Percentiles rank a stretch among this genome's conserved stretches.
Evolutionary conservation across 2,888 invertebrate species (phyloP).

Genomic region (Macaria liturata): DNA sequence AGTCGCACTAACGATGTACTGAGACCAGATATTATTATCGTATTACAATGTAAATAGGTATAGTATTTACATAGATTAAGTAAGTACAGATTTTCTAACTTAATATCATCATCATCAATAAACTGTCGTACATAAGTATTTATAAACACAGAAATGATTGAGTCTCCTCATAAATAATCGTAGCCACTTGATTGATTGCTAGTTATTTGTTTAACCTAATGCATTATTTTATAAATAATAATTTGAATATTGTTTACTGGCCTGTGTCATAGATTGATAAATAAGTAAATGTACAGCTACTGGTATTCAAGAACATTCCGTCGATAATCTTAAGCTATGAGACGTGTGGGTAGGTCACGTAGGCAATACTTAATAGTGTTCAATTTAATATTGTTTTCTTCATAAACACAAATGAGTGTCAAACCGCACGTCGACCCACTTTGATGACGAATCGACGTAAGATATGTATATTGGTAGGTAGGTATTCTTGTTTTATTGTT

Average conservation of each 20-base stretch:
- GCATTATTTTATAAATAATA: too few relatives aligned
- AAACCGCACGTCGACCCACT: conserved; percentile 31
- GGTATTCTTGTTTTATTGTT: conserved; percentile 2
- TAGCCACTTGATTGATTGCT: too few relatives aligned
- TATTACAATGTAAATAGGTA: too few relatives aligned
- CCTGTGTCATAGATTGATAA: neutral
- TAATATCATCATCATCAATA: too few relatives aligned
- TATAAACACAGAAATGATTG: too few relatives aligned
- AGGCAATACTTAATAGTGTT: conserved; percentile 38
- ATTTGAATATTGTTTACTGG: too few relatives aligned
- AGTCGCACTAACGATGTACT: conserved; percentile 12
- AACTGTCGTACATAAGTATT: too few relatives aligned
- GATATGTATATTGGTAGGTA: neutral
- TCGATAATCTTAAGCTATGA: conserved; percentile 45
- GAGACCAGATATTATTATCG: neutral
- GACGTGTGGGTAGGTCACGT: conserved; percentile 76
- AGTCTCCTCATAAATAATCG: too few relatives aligned
- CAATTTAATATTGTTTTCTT: conserved; percentile 29
- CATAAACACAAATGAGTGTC: conserved; percentile 22
- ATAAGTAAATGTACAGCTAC: conserved; percentile 6
- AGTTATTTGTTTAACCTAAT: too few relatives aligned
- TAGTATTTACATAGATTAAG: too few relatives aligned
- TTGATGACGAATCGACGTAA: conserved; percentile 19
- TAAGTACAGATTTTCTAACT: too few relatives aligned
- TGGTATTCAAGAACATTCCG: conserved; percentile 1